Conservation (phyloP, 2,113 vertebrate species). For the Chunga burmeisteri region DNA sequence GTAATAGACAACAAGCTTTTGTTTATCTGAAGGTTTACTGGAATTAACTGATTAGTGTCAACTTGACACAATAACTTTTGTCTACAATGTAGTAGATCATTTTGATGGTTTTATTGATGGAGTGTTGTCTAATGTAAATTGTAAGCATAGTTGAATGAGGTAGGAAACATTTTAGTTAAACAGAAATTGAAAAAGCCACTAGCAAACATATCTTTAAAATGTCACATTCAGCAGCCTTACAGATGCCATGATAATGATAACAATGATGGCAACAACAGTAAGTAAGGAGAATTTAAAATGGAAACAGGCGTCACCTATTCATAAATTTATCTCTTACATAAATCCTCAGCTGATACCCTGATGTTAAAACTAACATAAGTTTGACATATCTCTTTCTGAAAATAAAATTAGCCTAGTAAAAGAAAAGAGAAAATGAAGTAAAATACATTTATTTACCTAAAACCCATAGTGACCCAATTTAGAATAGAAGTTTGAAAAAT, state of each 20-base stretch:
- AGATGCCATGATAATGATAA: constrained; percentile 31
- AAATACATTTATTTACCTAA: neutral
- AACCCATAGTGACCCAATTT: neutral
- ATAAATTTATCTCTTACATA: constrained; percentile 50
- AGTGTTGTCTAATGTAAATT: constrained; percentile 88
- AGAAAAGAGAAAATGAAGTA: neutral
- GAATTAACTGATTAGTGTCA: constrained; percentile 98
- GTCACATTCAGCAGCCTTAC: constrained; percentile 56
- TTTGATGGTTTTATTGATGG: constrained; percentile 88
- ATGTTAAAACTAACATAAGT: constrained; percentile 18
- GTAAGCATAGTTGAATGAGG: constrained; percentile 67
- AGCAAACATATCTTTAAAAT: constrained; percentile 62
- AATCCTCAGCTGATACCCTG: constrained; percentile 47
- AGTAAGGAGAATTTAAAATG: constrained; percentile 60
- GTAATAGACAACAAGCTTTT: constrained; percentile 92
- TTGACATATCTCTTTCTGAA: constrained; percentile 27
- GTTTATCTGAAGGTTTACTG: constrained; percentile 93
- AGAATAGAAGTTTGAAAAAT: neutral
- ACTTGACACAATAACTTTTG: constrained; percentile 89
- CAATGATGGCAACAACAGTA: constrained; percentile 49
- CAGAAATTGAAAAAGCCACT: constrained; percentile 64
- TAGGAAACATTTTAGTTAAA: constrained; percentile 68
- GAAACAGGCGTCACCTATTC: constrained; percentile 42
- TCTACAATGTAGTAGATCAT: constrained; percentile 85
- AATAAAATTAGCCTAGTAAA: constrained; percentile 9